A percentile compares a stretch with the other conserved stretches of the same genome.
phyloP scores from a whole-genome alignment of 2,888 invertebrate species.

The Leptopilina syphax region DNA sequence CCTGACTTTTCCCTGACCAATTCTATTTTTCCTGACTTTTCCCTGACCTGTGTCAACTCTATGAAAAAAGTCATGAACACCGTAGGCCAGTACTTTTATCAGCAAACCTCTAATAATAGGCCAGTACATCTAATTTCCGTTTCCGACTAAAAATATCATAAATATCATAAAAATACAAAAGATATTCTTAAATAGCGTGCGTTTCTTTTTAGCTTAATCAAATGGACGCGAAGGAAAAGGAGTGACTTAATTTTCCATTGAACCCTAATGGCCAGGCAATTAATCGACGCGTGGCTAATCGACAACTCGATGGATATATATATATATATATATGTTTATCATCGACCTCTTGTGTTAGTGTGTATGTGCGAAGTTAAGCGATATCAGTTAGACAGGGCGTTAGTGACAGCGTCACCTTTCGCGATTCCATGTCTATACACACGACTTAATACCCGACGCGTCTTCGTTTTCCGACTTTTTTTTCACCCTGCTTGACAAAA shows the following conservation, averaged over 20 bases:
- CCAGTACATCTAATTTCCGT: too few relatives aligned
- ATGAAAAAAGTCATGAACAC: too few relatives aligned
- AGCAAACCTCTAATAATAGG: too few relatives aligned
- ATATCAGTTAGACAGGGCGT: conserved; percentile 47
- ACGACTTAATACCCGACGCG: conserved; percentile 16
- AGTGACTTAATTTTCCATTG: conserved; percentile 55
- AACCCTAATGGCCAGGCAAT: conserved; percentile 59
- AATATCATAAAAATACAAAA: too few relatives aligned
- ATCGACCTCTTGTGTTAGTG: conserved; percentile 48
- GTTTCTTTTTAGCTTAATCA: not conserved
- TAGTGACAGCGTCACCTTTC: conserved; percentile 51
- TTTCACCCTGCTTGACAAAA: conserved; percentile 18
- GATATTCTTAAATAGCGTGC: too few relatives aligned
- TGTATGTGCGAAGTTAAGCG: conserved; percentile 46
- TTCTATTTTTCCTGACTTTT: too few relatives aligned
- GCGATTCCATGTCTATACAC: conserved; percentile 38
- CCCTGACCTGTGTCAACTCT: too few relatives aligned
- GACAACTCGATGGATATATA: conserved; percentile 47
- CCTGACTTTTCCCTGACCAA: too few relatives aligned
- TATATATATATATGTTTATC: conserved; percentile 47
- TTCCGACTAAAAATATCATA: too few relatives aligned
- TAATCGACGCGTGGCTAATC: conserved; percentile 61
- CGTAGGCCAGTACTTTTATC: too few relatives aligned
- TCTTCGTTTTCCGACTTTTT: conserved; percentile 4
- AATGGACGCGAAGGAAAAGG: conserved; percentile 15